Evolutionary conservation across 2,888 invertebrate species (phyloP), one percentile per base, ranked within the genome.

Genomic region (Andrena trimmerana): DNA sequence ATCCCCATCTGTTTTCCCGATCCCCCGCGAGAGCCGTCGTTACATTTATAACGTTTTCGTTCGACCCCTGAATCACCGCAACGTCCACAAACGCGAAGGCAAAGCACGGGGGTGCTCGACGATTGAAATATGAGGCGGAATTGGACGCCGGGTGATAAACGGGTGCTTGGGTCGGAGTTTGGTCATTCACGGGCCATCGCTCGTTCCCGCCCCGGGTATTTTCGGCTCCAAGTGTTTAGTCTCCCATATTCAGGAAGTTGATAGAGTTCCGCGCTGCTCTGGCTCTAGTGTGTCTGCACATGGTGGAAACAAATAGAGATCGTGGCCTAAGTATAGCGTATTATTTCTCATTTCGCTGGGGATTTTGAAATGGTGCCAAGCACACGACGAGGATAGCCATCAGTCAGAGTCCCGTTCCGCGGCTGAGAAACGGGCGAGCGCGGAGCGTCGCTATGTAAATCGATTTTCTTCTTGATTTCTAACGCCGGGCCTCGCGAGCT

Each of bases 311-410:
- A 42, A 57, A 27, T 27, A 20, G 20, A 20, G 8, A 52, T n/a
- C 52, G 7, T 7, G 52, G 8, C n/a, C 24, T 27, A 57, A 57
- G 24, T 24, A 57, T 24, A 57, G 57, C 24, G n/a, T 8, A 20
- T 10, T 24, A 57, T 57, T 27, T 57, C 52, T 68, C 13, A 24
- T 68, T 67, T 68, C 60, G 62, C 52, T 24, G 68, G 31, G 50
- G 69, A 69, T 74, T 65, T 24, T 79, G 79, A 74, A 73, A 36
- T 69, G 59, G 7, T 16, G 73, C 79, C 79, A 79, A 31, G 42
- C 16, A 10, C 16, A 27, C 36, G 20, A 24, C 57, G 20, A 16
- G 60, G 62, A 59, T 36, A 42, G 27, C 36, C 27, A 29, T 65
- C 59, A 52, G n/a, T 65, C 16, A 54, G n/a, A 42, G 27, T 13